Percentiles rank a stretch among this genome's conserved stretches.
phyloP scores from a whole-genome alignment of 2,888 invertebrate genomes.

The Apamea monoglypha region DNA sequence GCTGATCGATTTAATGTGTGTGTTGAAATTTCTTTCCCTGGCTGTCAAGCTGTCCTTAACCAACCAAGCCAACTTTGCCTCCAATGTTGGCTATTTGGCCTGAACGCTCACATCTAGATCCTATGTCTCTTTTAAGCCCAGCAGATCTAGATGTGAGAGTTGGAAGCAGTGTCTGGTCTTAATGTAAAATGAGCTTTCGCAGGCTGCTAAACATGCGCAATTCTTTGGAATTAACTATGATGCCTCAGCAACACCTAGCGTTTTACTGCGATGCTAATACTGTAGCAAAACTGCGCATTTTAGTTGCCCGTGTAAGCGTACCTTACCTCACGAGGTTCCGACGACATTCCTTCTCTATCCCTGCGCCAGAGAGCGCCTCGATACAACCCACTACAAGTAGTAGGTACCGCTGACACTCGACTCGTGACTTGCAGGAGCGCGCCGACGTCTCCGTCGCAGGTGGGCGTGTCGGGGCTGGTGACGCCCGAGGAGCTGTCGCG shows the following conservation, averaged over 20 bases:
- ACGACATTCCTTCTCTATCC: background rate
- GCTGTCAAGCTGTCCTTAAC: background rate
- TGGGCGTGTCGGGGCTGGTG: conserved; percentile 95
- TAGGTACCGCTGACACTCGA: background rate
- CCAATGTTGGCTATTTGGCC: background rate
- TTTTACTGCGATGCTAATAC: too few relatives aligned
- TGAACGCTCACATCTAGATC: background rate
- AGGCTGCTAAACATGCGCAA: background rate
- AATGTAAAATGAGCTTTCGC: background rate
- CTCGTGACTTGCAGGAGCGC: conserved; percentile 93
- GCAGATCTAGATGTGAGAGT: background rate
- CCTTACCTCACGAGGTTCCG: background rate
- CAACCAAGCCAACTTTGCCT: background rate
- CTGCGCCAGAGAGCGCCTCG: conserved; percentile 32
- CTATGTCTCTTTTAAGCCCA: background rate
- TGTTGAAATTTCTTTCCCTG: conserved; percentile 13
- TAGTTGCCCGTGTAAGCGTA: background rate
- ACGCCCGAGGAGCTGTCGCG: conserved; percentile 96
- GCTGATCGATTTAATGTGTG: conserved; percentile 14
- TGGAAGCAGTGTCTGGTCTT: background rate
- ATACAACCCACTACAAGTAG: background rate
- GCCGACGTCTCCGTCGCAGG: conserved; percentile 98
- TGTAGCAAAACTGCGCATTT: background rate
- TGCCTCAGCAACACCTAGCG: too few relatives aligned
- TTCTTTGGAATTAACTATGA: too few relatives aligned